A percentile compares a stretch with the other conserved stretches of the same genome.
These are phyloP conservation scores for Rhopilema esculentum DNA, from an alignment of 30 jellyfish, hydroid and myxozoan genomes.

Conservation along the genomic window DNA sequence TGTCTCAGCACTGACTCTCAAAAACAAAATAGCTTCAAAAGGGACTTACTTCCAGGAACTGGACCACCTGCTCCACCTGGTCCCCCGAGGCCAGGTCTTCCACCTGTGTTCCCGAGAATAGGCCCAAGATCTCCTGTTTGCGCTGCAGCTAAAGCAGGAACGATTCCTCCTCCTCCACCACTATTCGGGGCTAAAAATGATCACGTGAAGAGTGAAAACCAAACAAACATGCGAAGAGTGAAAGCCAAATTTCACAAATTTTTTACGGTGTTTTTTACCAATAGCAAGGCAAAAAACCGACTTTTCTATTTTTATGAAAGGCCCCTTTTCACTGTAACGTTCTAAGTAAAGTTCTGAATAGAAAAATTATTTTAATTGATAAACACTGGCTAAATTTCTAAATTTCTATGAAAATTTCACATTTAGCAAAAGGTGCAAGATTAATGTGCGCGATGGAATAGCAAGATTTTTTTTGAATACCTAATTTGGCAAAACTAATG, in stretches of 20 bases:
- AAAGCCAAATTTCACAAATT: no score
- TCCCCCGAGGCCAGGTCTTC: slow-evolving; percentile 95
- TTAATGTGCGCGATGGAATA: no score
- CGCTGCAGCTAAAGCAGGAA: slow-evolving; percentile 94
- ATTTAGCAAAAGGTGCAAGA: no score
- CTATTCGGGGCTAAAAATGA: slow-evolving; percentile 53
- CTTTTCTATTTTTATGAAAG: no score
- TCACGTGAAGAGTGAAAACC: not conserved
- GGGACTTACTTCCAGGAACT: slow-evolving; percentile 84
- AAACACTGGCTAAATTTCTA: no score
- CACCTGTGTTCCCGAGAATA: slow-evolving; percentile 87
- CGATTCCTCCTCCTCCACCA: slow-evolving; percentile 77
- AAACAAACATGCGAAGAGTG: not conserved
- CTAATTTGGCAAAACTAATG: slow-evolving; percentile 64
- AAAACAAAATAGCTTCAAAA: not conserved
- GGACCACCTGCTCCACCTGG: slow-evolving; percentile 97
- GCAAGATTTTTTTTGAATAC: no score
- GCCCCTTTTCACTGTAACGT: no score
- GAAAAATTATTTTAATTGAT: no score
- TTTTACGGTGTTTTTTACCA: no score
- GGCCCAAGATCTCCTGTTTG: slow-evolving; percentile 96
- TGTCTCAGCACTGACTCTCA: not conserved
- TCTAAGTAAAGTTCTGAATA: no score
- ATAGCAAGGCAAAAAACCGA: no score
- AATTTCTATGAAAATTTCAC: no score